Base-by-base conservation (phyloP, 2,113 vertebrate species). In the Collichthys lucidus region DNA sequence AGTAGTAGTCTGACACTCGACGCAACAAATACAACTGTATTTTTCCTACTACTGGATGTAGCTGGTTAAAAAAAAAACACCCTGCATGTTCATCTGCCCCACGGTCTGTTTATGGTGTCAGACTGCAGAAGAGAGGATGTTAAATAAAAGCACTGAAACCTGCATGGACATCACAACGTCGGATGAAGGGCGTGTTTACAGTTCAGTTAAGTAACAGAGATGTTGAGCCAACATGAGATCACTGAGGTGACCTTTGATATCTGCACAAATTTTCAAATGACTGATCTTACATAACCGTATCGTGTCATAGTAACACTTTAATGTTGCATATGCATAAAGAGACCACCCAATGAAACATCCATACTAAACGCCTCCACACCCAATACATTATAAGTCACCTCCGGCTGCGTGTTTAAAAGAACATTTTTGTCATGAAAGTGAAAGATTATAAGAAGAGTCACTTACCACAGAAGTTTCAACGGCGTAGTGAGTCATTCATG, bases 151-250 rank as follows among this genome's bases (percentile, higher is more conserved):
- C 47, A 35, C 19, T n/a, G 24, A 11, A 35, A 74, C 86, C 84
- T 74, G 80, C 71, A 82, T 81, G 65, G 49, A 17, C 50, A 42
- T 56, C 44, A 14, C 26, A 3, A 26, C 26, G 63, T 24, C 20
- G 12, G 44, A 61, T 24, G 29, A 63, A 55, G 75, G 66, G 49
- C 50, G 6, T 24, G 50, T 74, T 84, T 78, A 81, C 47, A 20
- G 29, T 86, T 76, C 35, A 29, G 44, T 52, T 62, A 22, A 62
- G 66, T 71, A 31, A 42, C 50, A 19, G 52, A 62, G n/a, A 11
- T 83, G 82, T 86, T 89, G 77, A 60, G 72, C 77, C 85, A 90
- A 84, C 85, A 89, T 8, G 35, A 29, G 31, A 12, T 40, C 55
- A 24, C 42, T 29, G 4, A 74, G 74, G 64, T 80, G 68, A 87